phyloP scores from a whole-genome alignment of 2,888 invertebrate genomes.

The Torymus tubicola region DNA sequence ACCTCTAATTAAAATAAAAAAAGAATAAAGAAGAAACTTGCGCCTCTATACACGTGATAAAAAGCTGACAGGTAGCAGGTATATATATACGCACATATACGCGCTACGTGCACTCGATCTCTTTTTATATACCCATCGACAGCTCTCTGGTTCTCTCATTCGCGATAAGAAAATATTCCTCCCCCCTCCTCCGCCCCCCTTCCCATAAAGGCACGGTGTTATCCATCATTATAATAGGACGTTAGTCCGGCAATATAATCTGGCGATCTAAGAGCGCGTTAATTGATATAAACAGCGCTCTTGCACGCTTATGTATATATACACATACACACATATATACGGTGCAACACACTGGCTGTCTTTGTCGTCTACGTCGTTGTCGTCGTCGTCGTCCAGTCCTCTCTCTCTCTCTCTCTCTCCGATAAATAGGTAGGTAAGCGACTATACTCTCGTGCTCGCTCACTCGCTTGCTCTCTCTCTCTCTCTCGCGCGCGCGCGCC shows the following conservation, averaged over 20 bases:
- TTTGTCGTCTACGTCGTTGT: constrained; percentile 21
- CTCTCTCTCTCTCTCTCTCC: constrained; percentile 3
- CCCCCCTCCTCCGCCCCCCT: too few species aligned
- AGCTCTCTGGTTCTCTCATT: too few species aligned
- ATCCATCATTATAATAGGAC: constrained; percentile 54
- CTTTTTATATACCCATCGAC: background rate
- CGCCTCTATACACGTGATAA: too few species aligned
- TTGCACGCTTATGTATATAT: background rate
- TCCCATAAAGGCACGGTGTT: background rate
- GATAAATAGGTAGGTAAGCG: constrained; percentile 55
- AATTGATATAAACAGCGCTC: constrained; percentile 52
- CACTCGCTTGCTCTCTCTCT: background rate
- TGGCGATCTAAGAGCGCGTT: constrained; percentile 49
- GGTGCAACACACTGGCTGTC: background rate
- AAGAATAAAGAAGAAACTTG: background rate
- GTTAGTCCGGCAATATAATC: constrained; percentile 48
- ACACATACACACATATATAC: too few species aligned
- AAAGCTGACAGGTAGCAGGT: too few species aligned
- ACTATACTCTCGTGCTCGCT: background rate
- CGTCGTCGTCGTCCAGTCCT: constrained; percentile 22
- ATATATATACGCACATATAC: too few species aligned
- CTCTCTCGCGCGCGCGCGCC: constrained; percentile 19
- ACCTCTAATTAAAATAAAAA: constrained; percentile 12
- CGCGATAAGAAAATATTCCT: constrained; percentile 15
- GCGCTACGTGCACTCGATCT: too few species aligned